These are phyloP conservation scores for Eupithecia vulgata DNA, from an alignment of 2,888 invertebrate species.

Conservation along the genomic window DNA sequence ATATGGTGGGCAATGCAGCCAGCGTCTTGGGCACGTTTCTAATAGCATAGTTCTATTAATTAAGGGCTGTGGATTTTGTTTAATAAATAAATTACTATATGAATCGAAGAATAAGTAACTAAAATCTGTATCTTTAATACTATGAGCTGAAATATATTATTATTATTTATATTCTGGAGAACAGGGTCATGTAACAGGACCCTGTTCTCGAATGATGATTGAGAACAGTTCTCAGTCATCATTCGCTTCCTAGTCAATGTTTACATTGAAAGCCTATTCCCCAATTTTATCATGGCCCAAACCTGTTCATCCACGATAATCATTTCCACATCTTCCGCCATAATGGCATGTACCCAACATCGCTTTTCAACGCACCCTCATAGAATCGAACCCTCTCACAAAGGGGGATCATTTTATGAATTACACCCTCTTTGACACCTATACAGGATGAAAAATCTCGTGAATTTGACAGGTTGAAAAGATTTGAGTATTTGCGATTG, in stretches of 20 bases:
- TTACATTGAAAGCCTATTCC: neutral
- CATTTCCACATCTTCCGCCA: constrained; percentile 8
- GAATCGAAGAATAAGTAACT: too few relatives aligned
- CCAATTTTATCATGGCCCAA: constrained; percentile 3
- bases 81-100: too few relatives aligned
- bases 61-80: too few relatives aligned
- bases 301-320: neutral
- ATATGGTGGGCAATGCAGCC: too few relatives aligned
- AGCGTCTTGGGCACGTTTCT: too few relatives aligned
- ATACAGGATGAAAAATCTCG: constrained; percentile 56
- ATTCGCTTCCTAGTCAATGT: neutral
- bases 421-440: constrained; percentile 73
- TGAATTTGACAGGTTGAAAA: constrained; percentile 13
- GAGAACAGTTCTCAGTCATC: too few relatives aligned
- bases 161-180: too few relatives aligned
- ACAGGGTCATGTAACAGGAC: neutral
- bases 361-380: constrained; percentile 29
- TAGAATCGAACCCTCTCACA: constrained; percentile 65
- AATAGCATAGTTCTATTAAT: too few relatives aligned
- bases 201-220: too few relatives aligned
- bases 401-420: constrained; percentile 75
- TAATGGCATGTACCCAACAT: constrained; percentile 8
- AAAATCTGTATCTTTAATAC: too few relatives aligned
- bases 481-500: constrained; percentile 12
- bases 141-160: too few relatives aligned